Evolutionary conservation across 37 sponge, comb jelly and placozoan genomes (phyloP).

Genomic region (Crambe crambe): DNA sequence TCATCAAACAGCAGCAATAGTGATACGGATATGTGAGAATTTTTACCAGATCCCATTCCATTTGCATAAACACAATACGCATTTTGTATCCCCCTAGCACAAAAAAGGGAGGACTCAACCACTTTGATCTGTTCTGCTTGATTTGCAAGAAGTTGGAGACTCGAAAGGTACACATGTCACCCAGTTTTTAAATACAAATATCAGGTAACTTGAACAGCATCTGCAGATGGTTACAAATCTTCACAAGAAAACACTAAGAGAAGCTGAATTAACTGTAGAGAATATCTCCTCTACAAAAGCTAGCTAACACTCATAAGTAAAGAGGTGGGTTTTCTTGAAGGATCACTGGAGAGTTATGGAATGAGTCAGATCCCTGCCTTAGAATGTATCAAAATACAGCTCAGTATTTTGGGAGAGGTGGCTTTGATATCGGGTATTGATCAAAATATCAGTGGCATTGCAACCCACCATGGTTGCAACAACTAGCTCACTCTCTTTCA

Average conservation of each 20-base stretch:
- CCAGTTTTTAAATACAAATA: background rate
- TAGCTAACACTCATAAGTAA: too few relatives aligned
- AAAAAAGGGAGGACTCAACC: constrained; percentile 25
- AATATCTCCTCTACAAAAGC: too few relatives aligned
- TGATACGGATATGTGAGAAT: constrained; percentile 16
- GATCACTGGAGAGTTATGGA: too few relatives aligned
- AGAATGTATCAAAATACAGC: too few relatives aligned
- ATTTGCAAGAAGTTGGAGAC: background rate
- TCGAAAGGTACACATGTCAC: constrained; percentile 12
- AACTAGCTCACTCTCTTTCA: too few relatives aligned
- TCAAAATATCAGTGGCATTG: background rate
- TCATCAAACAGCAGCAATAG: constrained; percentile 10
- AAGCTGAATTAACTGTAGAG: too few relatives aligned
- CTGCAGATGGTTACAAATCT: too few relatives aligned
- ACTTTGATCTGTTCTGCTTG: background rate
- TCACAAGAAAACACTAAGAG: too few relatives aligned
- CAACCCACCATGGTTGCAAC: too few relatives aligned
- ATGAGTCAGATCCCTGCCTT: too few relatives aligned
- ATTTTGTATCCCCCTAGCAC: constrained; percentile 27
- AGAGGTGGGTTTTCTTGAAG: too few relatives aligned
- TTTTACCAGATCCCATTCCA: constrained; percentile 10
- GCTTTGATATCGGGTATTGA: background rate
- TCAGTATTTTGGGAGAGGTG: constrained; percentile 20
- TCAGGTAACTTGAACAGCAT: constrained; percentile 10
- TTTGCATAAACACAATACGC: constrained; percentile 15